Conservation (phyloP, 2,888 invertebrate genomes). For the Drosophila anceps region DNA sequence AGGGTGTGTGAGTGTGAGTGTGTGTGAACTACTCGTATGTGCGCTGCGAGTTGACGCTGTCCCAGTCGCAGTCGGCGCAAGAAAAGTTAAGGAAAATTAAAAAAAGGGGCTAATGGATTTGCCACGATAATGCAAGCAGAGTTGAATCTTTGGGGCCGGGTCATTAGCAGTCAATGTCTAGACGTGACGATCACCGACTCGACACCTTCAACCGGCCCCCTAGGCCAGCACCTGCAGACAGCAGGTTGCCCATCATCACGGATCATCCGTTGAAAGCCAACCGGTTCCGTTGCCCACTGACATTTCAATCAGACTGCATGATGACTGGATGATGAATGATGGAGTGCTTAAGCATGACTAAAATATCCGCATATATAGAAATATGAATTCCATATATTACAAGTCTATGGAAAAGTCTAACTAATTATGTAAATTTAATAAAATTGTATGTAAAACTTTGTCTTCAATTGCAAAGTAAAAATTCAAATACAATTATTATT, state of each 20-base stretch:
- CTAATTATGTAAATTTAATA: too few species aligned
- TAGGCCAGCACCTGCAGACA: constrained; percentile 13
- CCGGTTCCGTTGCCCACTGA: constrained; percentile 43
- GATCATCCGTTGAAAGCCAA: constrained; percentile 24
- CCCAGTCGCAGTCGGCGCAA: neutral
- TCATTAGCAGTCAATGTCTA: constrained; percentile 50
- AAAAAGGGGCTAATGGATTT: constrained; percentile 49
- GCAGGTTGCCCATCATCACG: constrained; percentile 32
- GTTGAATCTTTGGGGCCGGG: constrained; percentile 32
- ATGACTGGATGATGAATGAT: constrained; percentile 32
- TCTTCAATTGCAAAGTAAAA: too few species aligned
- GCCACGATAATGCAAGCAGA: constrained; percentile 44
- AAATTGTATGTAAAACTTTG: neutral
- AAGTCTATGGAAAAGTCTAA: too few species aligned
- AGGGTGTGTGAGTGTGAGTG: constrained; percentile 11
- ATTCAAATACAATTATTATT: too few species aligned
- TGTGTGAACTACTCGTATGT: constrained; percentile 13
- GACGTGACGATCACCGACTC: constrained; percentile 41
- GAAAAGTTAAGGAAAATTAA: constrained; percentile 16
- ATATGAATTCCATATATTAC: neutral
- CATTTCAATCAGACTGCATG: constrained; percentile 47
- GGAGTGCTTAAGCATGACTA: neutral
- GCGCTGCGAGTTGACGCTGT: neutral
- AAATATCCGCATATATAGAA: neutral
- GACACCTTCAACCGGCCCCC: constrained; percentile 30